Conservation (phyloP, 1,140 invertebrate genomes). For the Magallana ariakensis region DNA sequence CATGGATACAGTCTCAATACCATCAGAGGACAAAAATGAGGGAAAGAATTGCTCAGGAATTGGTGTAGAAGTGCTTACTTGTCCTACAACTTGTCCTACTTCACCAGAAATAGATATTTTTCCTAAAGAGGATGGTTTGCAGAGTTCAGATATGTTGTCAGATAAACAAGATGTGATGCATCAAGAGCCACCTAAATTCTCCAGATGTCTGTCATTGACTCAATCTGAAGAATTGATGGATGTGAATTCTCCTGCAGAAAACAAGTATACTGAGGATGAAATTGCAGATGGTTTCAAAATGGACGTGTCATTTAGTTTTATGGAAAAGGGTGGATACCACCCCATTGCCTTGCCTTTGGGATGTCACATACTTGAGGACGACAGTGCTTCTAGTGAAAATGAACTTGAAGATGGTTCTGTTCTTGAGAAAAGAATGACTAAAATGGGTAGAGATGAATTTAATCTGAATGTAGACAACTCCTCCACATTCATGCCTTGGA, state of each 20-base stretch:
- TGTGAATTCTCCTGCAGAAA: not conserved
- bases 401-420: not conserved
- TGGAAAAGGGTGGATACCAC: conserved; percentile 44
- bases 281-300: not conserved
- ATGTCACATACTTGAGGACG: conserved; percentile 39
- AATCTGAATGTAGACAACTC: conserved; percentile 41
- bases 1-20: not conserved
- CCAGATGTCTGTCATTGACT: not conserved
- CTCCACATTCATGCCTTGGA: conserved; percentile 37
- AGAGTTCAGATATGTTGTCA: no score
- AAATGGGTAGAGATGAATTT: conserved; percentile 40
- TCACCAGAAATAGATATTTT: not conserved
- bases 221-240: not conserved
- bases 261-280: not conserved
- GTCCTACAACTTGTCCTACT: not conserved
- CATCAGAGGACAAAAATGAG: not conserved
- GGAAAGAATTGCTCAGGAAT: no score
- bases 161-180: no score
- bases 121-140: no score
- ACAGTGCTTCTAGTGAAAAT: not conserved
- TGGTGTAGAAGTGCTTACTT: not conserved
- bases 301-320: conserved; percentile 35
- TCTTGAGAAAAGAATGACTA: conserved; percentile 29
- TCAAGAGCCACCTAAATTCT: not conserved
- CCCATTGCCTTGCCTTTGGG: conserved; percentile 41